Conservation (phyloP, 37 sponge, comb jelly and placozoan species). For the Amphimedon queenslandica region DNA sequence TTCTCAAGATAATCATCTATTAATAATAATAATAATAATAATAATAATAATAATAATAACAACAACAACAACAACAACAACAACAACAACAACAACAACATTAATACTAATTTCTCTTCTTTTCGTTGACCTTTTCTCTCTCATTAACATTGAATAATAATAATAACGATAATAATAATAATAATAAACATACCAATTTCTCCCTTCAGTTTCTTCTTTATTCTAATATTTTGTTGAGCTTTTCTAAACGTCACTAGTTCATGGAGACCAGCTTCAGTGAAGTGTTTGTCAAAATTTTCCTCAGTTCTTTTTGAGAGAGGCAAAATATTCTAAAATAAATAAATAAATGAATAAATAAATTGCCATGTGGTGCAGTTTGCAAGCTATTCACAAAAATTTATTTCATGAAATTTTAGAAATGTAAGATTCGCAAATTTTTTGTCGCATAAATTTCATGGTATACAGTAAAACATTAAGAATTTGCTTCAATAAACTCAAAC, state of each 20-base stretch:
- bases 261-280: conserved; percentile 39
- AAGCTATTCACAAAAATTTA: too few species aligned
- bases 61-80: not conserved
- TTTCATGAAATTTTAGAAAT: too few species aligned
- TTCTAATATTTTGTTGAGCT: conserved; percentile 33
- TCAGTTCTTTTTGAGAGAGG: conserved; percentile 57
- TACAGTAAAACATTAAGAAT: not conserved
- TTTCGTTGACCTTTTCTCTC: too few species aligned
- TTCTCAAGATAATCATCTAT: conserved; percentile 18
- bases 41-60: too few species aligned
- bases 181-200: conserved; percentile 24
- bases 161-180: not conserved
- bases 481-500: not conserved
- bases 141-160: not conserved
- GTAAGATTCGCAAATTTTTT: too few species aligned
- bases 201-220: conserved; percentile 25
- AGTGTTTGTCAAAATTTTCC: conserved; percentile 73
- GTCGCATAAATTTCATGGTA: too few species aligned
- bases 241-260: conserved; percentile 47
- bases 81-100: too few species aligned
- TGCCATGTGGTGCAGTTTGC: too few species aligned
- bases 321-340: conserved; percentile 50
- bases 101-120: conserved; percentile 20
- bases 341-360: too few species aligned
- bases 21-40: not conserved